A percentile compares a stretch with the other conserved stretches of the same genome.
Evolutionary conservation across 2,113 vertebrate species (phyloP).

Genomic region (Tragelaphus scriptus): DNA sequence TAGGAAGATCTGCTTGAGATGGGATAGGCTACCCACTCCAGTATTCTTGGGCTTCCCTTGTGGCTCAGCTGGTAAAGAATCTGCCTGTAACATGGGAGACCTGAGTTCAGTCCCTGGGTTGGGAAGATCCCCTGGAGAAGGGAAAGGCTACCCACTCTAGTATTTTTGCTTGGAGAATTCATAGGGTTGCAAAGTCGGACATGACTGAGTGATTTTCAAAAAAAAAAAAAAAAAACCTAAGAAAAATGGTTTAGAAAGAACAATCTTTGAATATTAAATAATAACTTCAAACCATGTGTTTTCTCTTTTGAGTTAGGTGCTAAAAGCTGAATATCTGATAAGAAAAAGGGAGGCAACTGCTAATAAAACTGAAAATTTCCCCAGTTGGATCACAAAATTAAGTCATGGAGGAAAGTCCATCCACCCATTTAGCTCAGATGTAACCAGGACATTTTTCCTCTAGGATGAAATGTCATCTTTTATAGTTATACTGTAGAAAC

Average conservation of each 20-base stretch:
- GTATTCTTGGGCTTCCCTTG: neutral
- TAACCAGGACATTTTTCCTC: slow-evolving; percentile 66
- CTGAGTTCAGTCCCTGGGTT: neutral
- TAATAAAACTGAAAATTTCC: slow-evolving; percentile 64
- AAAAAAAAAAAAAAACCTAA: neutral
- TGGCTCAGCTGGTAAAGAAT: neutral
- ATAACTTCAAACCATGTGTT: slow-evolving; percentile 47
- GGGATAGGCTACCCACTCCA: rapidly evolving
- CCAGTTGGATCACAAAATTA: slow-evolving; percentile 54
- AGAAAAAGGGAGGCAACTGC: slow-evolving; percentile 61
- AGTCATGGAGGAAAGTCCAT: neutral
- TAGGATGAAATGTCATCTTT: neutral
- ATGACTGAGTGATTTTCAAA: neutral
- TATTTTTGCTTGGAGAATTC: neutral
- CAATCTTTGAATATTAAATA: slow-evolving; percentile 53
- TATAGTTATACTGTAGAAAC: neutral
- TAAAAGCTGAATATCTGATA: slow-evolving; percentile 37
- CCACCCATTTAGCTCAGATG: neutral
- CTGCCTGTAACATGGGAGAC: neutral
- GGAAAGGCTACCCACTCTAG: neutral
- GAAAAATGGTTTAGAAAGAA: slow-evolving; percentile 73
- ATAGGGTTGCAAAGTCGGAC: neutral
- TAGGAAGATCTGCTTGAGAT: neutral
- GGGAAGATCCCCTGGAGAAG: neutral
- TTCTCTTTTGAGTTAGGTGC: slow-evolving; percentile 39